Evolutionary conservation across 2,888 invertebrate genomes (phyloP).

Genomic region (Baccha elongata): DNA sequence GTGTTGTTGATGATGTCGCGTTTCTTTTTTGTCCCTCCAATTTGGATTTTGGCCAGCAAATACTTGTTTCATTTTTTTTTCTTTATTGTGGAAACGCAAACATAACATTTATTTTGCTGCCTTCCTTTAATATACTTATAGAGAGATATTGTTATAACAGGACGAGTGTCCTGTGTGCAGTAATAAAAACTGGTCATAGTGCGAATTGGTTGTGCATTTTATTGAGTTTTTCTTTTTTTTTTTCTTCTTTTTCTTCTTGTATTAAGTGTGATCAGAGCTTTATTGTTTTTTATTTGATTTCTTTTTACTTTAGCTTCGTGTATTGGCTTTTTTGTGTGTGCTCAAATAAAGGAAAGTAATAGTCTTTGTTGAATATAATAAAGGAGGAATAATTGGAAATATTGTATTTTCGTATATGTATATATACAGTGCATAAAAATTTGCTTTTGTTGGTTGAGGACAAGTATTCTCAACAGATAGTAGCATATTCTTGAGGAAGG

Average conservation of each 20-base stretch:
- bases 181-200: slow-evolving; percentile 55
- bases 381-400: not conserved
- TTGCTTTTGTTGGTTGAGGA: too few relatives aligned
- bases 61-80: slow-evolving; percentile 25
- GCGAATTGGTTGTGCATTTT: slow-evolving; percentile 61
- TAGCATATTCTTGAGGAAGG: too few relatives aligned
- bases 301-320: not conserved
- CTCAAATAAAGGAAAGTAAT: slow-evolving; percentile 13
- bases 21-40: slow-evolving; percentile 63
- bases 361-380: not conserved
- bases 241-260: slow-evolving; percentile 21
- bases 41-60: slow-evolving; percentile 58
- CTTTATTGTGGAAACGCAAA: slow-evolving; percentile 20
- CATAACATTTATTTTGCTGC: slow-evolving; percentile 28
- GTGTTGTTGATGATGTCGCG: slow-evolving; percentile 68
- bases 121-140: not conserved
- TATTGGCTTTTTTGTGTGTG: slow-evolving; percentile 23
- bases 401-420: too few relatives aligned
- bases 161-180: slow-evolving; percentile 27
- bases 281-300: slow-evolving; percentile 29
- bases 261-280: slow-evolving; percentile 51
- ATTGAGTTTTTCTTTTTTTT: slow-evolving; percentile 29
- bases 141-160: not conserved
- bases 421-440: not conserved
- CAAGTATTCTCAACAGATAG: too few relatives aligned